phyloP scores from a whole-genome alignment of 2,888 invertebrate genomes.

The Macaria notata region DNA sequence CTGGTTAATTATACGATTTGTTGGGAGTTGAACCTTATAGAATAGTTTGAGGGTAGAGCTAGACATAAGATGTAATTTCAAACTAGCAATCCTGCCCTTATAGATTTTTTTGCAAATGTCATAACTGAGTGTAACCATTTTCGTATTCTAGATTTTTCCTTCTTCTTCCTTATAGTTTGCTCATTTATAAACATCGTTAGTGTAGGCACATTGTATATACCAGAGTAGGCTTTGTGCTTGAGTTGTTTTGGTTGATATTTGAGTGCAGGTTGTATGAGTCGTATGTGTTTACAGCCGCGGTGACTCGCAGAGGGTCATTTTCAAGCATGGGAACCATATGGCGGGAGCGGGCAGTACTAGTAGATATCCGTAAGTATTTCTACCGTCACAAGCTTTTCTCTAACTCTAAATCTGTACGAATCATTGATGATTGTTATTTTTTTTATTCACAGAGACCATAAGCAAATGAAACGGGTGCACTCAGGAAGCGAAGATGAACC shows the following conservation, averaged over 20 bases:
- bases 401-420: no score
- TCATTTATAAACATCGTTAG: constrained; percentile 19
- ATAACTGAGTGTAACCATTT: no score
- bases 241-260: neutral
- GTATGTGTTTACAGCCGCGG: constrained; percentile 81
- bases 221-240: constrained; percentile 7
- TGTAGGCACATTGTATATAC: constrained; percentile 10
- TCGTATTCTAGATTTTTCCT: neutral
- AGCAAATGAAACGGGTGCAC: constrained; percentile 89
- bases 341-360: constrained; percentile 83
- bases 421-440: no score
- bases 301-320: constrained; percentile 88
- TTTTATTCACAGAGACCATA: constrained; percentile 87
- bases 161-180: constrained; percentile 28
- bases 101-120: no score
- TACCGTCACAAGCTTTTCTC: no score
- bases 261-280: no score
- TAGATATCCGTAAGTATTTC: constrained; percentile 87
- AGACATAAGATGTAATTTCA: no score
- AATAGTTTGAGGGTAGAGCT: no score
- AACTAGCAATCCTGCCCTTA: no score
- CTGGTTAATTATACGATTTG: constrained; percentile 5
- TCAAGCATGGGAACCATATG: constrained; percentile 88
- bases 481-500: constrained; percentile 90
- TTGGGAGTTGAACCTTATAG: no score